Evolutionary conservation across 23 tunicate genomes (phyloP).

Genomic region (Halocynthia aurantium): DNA sequence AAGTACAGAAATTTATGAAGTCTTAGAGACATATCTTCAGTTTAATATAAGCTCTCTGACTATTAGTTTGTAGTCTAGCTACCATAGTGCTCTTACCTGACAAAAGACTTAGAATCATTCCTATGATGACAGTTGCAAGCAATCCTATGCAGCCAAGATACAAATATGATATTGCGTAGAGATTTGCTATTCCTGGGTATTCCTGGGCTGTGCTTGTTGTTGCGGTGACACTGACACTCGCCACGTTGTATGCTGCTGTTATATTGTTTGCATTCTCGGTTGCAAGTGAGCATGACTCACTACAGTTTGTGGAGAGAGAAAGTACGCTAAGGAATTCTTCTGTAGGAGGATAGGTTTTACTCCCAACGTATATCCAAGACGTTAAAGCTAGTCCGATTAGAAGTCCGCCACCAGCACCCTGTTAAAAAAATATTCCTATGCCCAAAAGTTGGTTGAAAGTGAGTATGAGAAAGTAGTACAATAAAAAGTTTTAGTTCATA

Average conservation of each 20-base stretch:
- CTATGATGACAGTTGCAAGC: conserved; percentile 31
- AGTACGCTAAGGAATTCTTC: conserved; percentile 15
- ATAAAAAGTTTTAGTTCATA: no score
- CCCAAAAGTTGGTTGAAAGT: no score
- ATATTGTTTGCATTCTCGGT: conserved; percentile 2
- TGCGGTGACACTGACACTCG: background rate
- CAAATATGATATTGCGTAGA: conserved; percentile 59
- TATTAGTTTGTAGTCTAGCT: no score
- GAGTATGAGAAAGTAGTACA: no score
- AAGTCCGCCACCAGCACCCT: conserved; percentile 38
- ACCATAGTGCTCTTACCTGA: conserved; percentile 24
- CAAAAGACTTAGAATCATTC: conserved; percentile 38
- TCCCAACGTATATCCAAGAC: conserved; percentile 28
- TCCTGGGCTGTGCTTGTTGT: conserved; percentile 15
- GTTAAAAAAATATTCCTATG: no score
- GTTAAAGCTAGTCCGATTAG: conserved; percentile 11
- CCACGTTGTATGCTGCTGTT: background rate
- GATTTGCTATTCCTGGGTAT: conserved; percentile 57
- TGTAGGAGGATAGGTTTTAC: conserved; percentile 27
- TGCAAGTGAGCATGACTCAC: conserved; percentile 1
- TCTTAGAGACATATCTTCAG: no score
- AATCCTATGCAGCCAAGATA: conserved; percentile 51
- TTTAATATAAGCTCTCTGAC: no score
- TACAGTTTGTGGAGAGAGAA: background rate
- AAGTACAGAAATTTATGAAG: no score